Conservation (phyloP, 2,113 vertebrate species). For the Silurus glanis region DNA sequence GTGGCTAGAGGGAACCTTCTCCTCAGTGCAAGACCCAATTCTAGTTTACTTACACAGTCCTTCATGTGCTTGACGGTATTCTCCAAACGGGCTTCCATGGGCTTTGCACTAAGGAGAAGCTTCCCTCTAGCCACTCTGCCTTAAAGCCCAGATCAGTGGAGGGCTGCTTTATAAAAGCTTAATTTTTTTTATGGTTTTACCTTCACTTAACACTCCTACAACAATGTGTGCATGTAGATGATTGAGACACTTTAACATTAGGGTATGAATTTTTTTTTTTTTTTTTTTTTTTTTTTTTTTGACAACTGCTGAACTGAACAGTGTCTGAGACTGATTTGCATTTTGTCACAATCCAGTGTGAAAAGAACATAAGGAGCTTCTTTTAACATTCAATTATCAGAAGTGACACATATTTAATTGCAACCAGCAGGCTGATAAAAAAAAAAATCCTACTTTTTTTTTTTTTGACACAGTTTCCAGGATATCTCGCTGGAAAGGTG, state of each 20-base stretch:
- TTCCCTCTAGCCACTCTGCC: too few species aligned
- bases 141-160: too few species aligned
- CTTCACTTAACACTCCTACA: background rate
- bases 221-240: background rate
- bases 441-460: background rate
- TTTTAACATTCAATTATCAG: background rate
- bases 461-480: background rate
- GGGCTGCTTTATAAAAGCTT: background rate
- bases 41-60: too few species aligned
- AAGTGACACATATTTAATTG: background rate
- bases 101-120: too few species aligned
- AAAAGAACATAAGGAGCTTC: background rate
- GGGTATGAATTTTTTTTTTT: too few species aligned
- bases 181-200: background rate
- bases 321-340: background rate
- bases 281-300: too few species aligned
- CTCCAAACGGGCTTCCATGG: too few species aligned
- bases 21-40: too few species aligned
- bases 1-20: too few species aligned
- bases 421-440: background rate
- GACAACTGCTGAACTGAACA: background rate
- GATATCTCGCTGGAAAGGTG: background rate
- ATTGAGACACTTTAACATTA: background rate
- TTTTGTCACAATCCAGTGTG: slow-evolving; percentile 5
- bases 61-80: too few species aligned